These are phyloP conservation scores for Megastigmus dorsalis DNA, from an alignment of 2,888 invertebrate species.

Conservation along the genomic window DNA sequence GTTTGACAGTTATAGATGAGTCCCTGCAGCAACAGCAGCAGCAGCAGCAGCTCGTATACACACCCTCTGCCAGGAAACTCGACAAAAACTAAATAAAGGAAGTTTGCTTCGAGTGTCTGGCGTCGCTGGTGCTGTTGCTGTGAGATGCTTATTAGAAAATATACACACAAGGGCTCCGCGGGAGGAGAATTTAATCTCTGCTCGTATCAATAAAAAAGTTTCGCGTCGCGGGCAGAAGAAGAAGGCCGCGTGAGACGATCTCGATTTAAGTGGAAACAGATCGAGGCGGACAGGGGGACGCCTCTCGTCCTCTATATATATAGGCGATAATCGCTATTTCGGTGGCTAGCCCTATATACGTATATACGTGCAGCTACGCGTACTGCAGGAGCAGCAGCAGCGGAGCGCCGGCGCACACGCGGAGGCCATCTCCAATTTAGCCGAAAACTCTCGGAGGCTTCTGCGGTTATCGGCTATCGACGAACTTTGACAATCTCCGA, in stretches of 20 bases:
- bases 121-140: not conserved
- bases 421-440: slow-evolving; percentile 13
- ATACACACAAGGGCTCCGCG: not conserved
- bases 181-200: slow-evolving; percentile 53
- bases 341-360: no score
- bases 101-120: no score
- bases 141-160: slow-evolving; percentile 44
- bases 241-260: no score
- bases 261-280: no score
- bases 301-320: no score
- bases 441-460: not conserved
- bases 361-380: no score
- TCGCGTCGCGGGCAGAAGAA: no score
- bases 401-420: not conserved
- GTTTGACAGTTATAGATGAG: slow-evolving; percentile 45
- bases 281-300: no score
- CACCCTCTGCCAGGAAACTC: not conserved
- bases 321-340: no score
- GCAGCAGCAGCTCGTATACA: not conserved
- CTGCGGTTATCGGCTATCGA: slow-evolving; percentile 35
- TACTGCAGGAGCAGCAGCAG: no score
- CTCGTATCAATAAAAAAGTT: slow-evolving; percentile 42
- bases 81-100: slow-evolving; percentile 39
- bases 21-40: not conserved
- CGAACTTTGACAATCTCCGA: slow-evolving; percentile 49